phyloP scores from a whole-genome alignment of 2,888 invertebrate species.

The Byasa hedistus region DNA sequence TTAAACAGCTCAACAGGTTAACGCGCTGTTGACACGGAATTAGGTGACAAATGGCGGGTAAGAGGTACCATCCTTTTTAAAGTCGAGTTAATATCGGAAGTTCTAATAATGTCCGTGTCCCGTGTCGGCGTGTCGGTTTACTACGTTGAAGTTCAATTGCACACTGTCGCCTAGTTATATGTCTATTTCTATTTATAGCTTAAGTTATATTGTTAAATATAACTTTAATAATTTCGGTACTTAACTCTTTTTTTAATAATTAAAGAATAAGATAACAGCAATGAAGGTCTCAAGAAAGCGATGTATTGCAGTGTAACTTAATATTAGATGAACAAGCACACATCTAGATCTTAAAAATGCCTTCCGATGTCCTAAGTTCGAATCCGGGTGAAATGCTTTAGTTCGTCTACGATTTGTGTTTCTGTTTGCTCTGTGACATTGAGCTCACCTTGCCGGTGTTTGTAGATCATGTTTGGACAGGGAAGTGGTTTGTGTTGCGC shows the following conservation, averaged over 20 bases:
- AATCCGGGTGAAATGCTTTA: background rate
- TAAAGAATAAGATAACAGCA: no score
- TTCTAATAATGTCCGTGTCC: constrained; percentile 14
- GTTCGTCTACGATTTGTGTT: background rate
- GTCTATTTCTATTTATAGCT: no score
- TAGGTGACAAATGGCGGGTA: constrained; percentile 14
- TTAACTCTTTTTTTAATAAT: no score
- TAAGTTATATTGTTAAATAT: no score
- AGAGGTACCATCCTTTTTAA: constrained; percentile 26
- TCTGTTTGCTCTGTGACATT: constrained; percentile 26
- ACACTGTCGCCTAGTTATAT: no score
- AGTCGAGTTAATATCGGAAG: constrained; percentile 22
- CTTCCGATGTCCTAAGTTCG: background rate
- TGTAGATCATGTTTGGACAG: constrained; percentile 38
- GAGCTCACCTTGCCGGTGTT: constrained; percentile 31
- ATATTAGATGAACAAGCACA: no score
- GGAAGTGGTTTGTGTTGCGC: constrained; percentile 38
- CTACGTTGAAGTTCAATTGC: no score
- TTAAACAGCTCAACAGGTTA: no score
- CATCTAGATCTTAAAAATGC: no score
- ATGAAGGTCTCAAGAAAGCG: no score
- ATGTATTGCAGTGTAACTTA: no score
- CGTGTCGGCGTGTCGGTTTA: background rate
- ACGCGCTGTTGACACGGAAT: background rate
- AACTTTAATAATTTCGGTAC: no score